Evolutionary conservation across 2,797 vertebrate genomes (phyloP).

Genomic region (Scyliorhinus canicula): DNA sequence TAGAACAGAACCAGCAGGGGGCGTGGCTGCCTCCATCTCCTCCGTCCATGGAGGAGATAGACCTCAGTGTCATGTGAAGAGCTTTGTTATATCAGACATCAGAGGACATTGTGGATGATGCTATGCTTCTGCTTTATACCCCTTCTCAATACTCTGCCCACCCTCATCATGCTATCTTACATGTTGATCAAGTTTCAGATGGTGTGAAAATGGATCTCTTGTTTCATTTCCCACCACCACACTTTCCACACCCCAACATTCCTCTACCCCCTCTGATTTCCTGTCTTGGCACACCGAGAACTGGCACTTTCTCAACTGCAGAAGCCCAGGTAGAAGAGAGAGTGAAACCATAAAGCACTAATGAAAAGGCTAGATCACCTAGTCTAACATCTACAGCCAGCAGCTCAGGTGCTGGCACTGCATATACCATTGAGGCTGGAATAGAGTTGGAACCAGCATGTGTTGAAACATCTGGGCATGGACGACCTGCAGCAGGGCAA

Average conservation of each 20-base stretch:
- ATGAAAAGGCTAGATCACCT: no score
- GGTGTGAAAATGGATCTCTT: not conserved
- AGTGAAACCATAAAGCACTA: no score
- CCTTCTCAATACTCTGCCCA: not conserved
- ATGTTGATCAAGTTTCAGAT: not conserved
- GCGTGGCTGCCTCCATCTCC: not conserved
- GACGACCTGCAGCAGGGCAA: no score
- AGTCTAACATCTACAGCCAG: no score
- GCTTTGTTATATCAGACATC: not conserved
- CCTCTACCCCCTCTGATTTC: not conserved
- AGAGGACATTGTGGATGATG: not conserved
- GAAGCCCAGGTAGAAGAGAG: no score
- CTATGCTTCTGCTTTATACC: not conserved
- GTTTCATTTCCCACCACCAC: no score
- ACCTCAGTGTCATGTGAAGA: not conserved
- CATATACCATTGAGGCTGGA: no score
- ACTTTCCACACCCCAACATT: no score
- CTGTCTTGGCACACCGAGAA: not conserved
- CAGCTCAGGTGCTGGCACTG: no score
- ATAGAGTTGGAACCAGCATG: no score
- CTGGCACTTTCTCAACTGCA: no score
- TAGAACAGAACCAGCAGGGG: not conserved
- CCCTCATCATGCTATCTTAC: not conserved
- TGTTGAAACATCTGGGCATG: no score
- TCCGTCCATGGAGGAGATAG: not conserved